Evolutionary conservation across 2,113 vertebrate species (phyloP), one percentile per base, ranked within the genome.

Genomic region (Corydoras sp.): DNA sequence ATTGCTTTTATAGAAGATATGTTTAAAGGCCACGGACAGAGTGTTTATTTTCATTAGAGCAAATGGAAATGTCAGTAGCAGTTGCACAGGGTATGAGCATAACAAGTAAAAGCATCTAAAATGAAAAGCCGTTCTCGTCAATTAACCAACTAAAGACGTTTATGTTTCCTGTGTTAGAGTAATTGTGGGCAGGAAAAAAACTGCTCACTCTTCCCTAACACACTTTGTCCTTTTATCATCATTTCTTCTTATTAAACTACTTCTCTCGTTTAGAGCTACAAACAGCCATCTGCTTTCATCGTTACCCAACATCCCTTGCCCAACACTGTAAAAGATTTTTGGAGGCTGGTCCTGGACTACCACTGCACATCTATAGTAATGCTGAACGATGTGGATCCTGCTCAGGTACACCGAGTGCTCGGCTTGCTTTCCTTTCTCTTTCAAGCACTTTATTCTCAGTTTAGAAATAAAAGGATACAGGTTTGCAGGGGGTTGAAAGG

Each of bases 271-370:
- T 91, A 99, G 97, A 99, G 97, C 86, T 98, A 98, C 85, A 98
- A 96, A 83, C 97, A 98, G 73, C 97, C 97, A 0, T 97, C 96
- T 0, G 96, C 97, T 2, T 99, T 98, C 84, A 98, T 99, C 79
- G 95, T 98, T 80, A 98, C 96, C 0, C 97, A 99, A 84, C 97
- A 99, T 86, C 97, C 97, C 70, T 85, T 99, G 85, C 97, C 97
- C 70, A 99, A 98, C 87, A 98, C 97, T 0, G 95, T 98, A 71
- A 98, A 98, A 80, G 97, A 99, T 83, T 99, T 99, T 87, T 99
- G 97, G 97, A 90, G 97, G 56, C 89, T 99, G 74, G 95, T 96
- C 72, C 87, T 99, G 51, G 96, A 98, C 83, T 99, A 99, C 55
- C 95, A 99, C 88, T 98, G 96, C 72, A 96, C 95, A 0, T 97